Conservation (phyloP, 1,140 invertebrate genomes). For the Capitella teleta region DNA sequence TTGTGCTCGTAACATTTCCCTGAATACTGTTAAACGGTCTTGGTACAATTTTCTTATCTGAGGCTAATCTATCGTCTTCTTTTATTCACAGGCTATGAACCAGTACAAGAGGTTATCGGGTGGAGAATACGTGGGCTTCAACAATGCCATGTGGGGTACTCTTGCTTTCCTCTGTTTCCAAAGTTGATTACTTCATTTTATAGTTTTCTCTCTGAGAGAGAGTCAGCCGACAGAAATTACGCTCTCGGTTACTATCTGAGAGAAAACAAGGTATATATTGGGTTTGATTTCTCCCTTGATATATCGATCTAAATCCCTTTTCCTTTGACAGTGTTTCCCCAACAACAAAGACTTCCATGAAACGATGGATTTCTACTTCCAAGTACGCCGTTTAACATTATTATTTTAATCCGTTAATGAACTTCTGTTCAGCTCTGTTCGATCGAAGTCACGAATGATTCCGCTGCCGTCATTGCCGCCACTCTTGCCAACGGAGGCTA, state of each 20-base stretch:
- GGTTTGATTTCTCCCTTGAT: no score
- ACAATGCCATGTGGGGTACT: slow-evolving; percentile 83
- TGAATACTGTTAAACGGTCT: no score
- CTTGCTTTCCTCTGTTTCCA: no score
- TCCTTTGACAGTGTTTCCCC: slow-evolving; percentile 34
- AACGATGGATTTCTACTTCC: slow-evolving; percentile 95
- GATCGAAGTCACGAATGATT: slow-evolving; percentile 87
- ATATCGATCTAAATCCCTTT: no score
- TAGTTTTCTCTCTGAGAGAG: slow-evolving; percentile 78
- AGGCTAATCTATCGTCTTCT: no score
- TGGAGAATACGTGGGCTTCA: slow-evolving; percentile 85
- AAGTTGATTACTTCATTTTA: no score
- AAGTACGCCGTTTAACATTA: no score
- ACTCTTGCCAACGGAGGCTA: slow-evolving; percentile 97
- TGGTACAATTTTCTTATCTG: no score
- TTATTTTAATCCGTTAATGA: no score
- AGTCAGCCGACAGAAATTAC: slow-evolving; percentile 93
- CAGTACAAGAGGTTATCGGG: slow-evolving; percentile 60
- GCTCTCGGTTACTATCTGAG: slow-evolving; percentile 95
- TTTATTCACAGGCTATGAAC: no score
- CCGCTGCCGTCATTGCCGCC: slow-evolving; percentile 82
- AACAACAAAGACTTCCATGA: slow-evolving; percentile 49
- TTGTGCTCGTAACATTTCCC: no score
- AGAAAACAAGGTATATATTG: no score
- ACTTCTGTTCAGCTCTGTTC: slow-evolving; percentile 72